Evolutionary conservation across 2,888 invertebrate species (phyloP), one percentile per base, ranked within the genome.

Genomic region (Operophtera brumata): DNA sequence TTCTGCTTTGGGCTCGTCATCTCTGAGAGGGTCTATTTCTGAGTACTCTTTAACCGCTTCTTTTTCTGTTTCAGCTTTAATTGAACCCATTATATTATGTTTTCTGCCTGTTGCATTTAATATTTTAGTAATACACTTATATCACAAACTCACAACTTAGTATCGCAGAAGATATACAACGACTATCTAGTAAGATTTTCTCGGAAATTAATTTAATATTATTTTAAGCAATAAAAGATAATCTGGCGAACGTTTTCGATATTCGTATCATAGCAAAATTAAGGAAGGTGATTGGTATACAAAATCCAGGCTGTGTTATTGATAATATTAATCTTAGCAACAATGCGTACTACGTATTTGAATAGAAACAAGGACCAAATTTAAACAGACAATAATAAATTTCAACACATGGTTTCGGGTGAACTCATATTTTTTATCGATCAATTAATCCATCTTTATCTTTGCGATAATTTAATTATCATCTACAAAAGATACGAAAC

Each of bases 1-100:
- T 54, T 61, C 36, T 41, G 54, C 42, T 30, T 63, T 55, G 12
- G 56, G 52, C 54, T 39, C 53, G 35, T 47, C 48, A 10, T 42
- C 45, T 43, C 53, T 65, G 2, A 71, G 60, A 13, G 65, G 67
- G 35, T 66, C 66, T 14, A 56, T 64, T 64, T 70, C 67, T 32
- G 54, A 54, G 8, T 49, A 47, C 37, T 62, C 62, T 44, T 43
- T 43, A 20, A 4, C 4, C 54, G 57, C 10, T 54, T 35, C 36
- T 8, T 39, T 45, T 6, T 58, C 45, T 30, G 20, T 20, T 20
- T 20, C 4, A 13, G 39, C 43, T 37, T 34, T 51, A 8, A 45
- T 34, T 28, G 47, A 36, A 54, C 55, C 45, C 61, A 67, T 61
- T 50, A 8, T 59, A 7, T 20, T 12, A 30, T 11, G 5, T 11